Evolutionary conservation across 2,113 vertebrate genomes (phyloP).

Genomic region (Rhinoptilus africanus): DNA sequence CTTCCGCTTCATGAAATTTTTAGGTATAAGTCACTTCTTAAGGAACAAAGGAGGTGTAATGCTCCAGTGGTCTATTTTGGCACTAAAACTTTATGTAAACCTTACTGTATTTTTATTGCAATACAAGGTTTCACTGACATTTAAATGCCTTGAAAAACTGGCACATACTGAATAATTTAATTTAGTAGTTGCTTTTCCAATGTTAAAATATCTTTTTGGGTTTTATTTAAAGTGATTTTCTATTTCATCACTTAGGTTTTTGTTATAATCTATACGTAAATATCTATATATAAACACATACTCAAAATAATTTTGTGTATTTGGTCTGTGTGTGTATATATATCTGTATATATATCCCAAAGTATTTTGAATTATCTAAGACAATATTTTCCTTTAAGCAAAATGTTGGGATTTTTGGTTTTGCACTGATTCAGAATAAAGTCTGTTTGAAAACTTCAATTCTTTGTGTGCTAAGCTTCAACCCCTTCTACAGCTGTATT

Average conservation of each 20-base stretch:
- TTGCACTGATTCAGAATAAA: background rate
- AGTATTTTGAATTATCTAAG: background rate
- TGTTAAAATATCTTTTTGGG: background rate
- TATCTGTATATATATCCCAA: background rate
- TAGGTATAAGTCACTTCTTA: background rate
- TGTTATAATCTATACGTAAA: background rate
- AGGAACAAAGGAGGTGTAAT: background rate
- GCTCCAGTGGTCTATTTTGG: background rate
- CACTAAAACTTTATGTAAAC: background rate
- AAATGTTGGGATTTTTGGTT: background rate
- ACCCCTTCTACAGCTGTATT: background rate
- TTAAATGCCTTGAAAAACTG: background rate
- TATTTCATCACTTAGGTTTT: background rate
- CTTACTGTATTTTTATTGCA: background rate
- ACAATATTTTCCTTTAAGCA: background rate
- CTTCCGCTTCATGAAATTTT: background rate
- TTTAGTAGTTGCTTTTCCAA: background rate
- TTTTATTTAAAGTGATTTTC: background rate
- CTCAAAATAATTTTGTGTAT: background rate
- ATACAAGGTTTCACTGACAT: background rate
- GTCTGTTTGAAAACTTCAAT: background rate
- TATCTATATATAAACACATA: background rate
- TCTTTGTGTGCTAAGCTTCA: background rate
- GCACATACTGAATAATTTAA: background rate
- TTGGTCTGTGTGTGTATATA: background rate